Conservation (phyloP, 2,797 vertebrate genomes). For the Trachops cirrhosus region DNA sequence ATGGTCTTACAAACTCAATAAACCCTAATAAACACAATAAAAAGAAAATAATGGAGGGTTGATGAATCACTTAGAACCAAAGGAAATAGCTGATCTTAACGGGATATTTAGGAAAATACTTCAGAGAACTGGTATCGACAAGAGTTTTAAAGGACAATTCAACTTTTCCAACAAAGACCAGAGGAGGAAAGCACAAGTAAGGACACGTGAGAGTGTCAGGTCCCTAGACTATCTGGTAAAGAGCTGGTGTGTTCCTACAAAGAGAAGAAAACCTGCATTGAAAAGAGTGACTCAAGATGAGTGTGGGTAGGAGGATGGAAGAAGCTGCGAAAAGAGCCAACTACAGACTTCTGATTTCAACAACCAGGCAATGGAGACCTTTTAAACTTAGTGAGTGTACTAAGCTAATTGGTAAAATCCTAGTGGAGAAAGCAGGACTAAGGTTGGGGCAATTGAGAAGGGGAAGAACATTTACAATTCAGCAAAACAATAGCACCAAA, state of each 20-base stretch:
- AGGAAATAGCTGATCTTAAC: background rate
- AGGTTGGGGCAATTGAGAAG: background rate
- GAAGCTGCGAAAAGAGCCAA: background rate
- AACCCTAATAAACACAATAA: background rate
- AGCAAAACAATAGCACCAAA: background rate
- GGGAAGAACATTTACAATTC: background rate
- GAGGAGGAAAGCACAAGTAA: background rate
- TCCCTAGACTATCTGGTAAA: background rate
- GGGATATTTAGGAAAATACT: background rate
- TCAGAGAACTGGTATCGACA: background rate
- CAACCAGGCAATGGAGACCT: background rate
- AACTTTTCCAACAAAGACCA: background rate
- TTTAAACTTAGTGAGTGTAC: background rate
- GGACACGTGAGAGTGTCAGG: background rate
- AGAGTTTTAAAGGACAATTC: background rate
- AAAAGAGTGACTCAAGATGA: background rate
- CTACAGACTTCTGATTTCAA: background rate
- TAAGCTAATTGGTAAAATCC: background rate
- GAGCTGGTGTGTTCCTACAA: background rate
- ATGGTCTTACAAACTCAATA: background rate
- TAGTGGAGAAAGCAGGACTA: background rate
- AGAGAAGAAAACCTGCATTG: background rate
- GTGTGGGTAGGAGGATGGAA: background rate
- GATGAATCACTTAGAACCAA: background rate
- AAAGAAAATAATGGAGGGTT: background rate